Percentiles rank a stretch among this genome's conserved stretches.
Evolutionary conservation across 2,888 invertebrate species (phyloP).

Genomic region (Ellobium chinense): DNA sequence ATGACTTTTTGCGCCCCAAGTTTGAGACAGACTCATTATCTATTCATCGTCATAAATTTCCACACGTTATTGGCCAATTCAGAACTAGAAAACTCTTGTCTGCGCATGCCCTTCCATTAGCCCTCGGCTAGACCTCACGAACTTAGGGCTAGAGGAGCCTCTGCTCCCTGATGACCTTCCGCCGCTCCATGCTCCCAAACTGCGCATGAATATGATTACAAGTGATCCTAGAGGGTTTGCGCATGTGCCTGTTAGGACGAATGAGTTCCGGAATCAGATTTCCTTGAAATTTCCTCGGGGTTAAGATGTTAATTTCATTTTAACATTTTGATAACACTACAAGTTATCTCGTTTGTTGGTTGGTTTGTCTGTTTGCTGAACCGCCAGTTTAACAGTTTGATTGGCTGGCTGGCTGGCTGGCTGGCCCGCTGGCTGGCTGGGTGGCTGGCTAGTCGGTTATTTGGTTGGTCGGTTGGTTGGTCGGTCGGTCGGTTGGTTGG

Average conservation of each 20-base stretch:
- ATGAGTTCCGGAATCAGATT: too few species aligned
- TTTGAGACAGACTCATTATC: constrained; percentile 38
- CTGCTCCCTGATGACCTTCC: neutral
- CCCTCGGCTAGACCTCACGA: constrained; percentile 24
- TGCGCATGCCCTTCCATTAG: constrained; percentile 22
- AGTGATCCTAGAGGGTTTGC: constrained; percentile 10
- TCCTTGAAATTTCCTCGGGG: too few species aligned
- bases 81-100: neutral
- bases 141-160: constrained; percentile 18
- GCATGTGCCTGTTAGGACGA: neutral
- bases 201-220: constrained; percentile 19
- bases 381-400: too few species aligned
- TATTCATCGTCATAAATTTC: constrained; percentile 31
- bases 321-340: too few species aligned
- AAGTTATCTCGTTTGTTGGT: too few species aligned
- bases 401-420: too few species aligned
- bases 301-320: too few species aligned
- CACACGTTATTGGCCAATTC: constrained; percentile 29
- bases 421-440: too few species aligned
- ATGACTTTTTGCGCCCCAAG: constrained; percentile 31
- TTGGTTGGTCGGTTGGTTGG: too few species aligned
- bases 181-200: constrained; percentile 24
- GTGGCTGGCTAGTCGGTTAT: too few species aligned
- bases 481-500: too few species aligned
- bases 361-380: too few species aligned